Evolutionary conservation across 1,140 invertebrate genomes (phyloP), one percentile per base, ranked within the genome.

Genomic region (Eciton burchellii): DNA sequence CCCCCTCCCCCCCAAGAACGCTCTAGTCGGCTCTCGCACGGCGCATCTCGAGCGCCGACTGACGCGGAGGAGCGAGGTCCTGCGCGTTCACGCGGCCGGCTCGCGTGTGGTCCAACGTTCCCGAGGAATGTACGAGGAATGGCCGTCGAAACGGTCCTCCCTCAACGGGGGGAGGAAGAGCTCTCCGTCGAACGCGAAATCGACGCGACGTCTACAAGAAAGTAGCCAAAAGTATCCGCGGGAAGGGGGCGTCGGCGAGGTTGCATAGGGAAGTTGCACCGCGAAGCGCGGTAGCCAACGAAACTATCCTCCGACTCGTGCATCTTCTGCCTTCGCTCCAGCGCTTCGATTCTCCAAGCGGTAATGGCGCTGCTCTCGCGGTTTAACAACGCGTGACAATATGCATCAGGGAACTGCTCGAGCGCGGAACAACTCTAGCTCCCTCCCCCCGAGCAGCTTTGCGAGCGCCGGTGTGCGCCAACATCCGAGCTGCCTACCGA

Each of bases 361-460:
- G 90, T 92, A 93, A 93, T 92, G 82, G 87, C 89, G 88, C 90
- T 89, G 76, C 81, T 90, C 88, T 92, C 85, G 88, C 83, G 88
- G 90, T 89, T 94, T 93, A 94, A 94, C 93, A 93, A 93, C 91
- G 92, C 93, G 91, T 93, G 92, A 93, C 92, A 93, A 92, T 92
- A 89, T 91, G 90, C 90, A 92, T 89, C 90, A 84, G 89, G 90
- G 86, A 93, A 91, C 91, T 92, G 90, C 91, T 91, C 88, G 83
- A 89, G 82, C 88, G 89, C 62, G 85, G 79, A 91, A 90, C 81
- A 66, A 65, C 85, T 73, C 71, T 52, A 6, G 29, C 60, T 66
- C 26, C 16, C 65, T 70, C n/a, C 35, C 72, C 57, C 41, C 70
- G 43, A 70, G 81, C 83, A 11, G 63, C 26, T 35, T 21, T 65